Percentiles rank a stretch among this genome's conserved stretches.
These are phyloP conservation scores for Cavia porcellus DNA, from an alignment of 2,113 vertebrate species.

Conservation along the genomic window DNA sequence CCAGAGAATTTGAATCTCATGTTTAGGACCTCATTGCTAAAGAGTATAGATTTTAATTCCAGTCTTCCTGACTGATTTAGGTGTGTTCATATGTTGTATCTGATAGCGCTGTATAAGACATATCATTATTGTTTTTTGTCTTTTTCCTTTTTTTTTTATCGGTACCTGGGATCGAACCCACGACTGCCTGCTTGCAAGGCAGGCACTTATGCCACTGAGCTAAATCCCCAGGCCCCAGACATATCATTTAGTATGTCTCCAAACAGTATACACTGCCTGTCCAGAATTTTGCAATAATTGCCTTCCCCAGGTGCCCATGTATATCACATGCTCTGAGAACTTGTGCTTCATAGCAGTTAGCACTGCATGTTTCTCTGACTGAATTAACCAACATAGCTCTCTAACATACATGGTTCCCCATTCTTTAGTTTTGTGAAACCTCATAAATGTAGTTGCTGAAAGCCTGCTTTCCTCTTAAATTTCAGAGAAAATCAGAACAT, in stretches of 20 bases:
- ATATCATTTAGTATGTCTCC: background rate
- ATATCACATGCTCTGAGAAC: background rate
- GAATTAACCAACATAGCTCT: background rate
- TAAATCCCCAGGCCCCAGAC: too few relatives aligned
- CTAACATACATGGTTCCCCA: background rate
- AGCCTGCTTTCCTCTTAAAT: background rate
- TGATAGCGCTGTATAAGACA: background rate
- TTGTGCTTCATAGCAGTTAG: background rate
- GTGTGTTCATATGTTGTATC: background rate
- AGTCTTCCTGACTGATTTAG: background rate
- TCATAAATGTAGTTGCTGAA: slow-evolving; percentile 10
- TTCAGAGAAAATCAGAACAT: background rate
- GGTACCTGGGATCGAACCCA: too few relatives aligned
- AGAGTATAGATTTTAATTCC: background rate
- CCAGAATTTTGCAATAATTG: background rate
- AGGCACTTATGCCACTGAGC: too few relatives aligned
- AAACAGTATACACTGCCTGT: background rate
- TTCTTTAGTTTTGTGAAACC: background rate
- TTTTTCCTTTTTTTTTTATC: too few relatives aligned
- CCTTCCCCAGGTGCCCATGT: background rate
- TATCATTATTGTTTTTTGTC: too few relatives aligned
- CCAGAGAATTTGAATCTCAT: background rate
- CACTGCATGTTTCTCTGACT: background rate
- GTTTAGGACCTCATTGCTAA: background rate
- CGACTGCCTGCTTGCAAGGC: too few relatives aligned